Conservation (phyloP, 1,140 invertebrate species). For the Aphelenchoides avenae region DNA sequence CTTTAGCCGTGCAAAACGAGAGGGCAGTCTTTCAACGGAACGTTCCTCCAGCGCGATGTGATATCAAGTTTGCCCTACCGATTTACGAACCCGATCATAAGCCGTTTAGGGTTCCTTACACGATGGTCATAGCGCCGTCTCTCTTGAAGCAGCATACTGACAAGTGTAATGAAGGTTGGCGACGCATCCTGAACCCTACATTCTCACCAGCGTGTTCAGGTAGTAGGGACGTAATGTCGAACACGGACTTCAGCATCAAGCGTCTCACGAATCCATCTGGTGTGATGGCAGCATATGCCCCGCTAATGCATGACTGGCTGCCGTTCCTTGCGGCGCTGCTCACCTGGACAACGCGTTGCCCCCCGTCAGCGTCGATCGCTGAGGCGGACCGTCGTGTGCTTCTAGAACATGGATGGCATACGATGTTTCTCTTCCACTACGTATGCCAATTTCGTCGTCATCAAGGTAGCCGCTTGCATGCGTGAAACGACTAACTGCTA, state of each 20-base stretch:
- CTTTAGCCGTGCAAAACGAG: conserved; percentile 50
- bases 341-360: conserved; percentile 13
- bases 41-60: background rate
- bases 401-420: conserved; percentile 30
- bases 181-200: conserved; percentile 10
- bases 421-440: conserved; percentile 36
- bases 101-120: conserved; percentile 18
- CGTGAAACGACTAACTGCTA: too few relatives aligned
- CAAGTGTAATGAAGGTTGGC: background rate
- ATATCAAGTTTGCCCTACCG: background rate
- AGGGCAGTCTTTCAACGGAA: conserved; percentile 23
- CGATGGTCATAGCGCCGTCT: conserved; percentile 36
- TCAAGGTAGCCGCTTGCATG: background rate
- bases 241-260: conserved; percentile 10
- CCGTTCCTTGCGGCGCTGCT: conserved; percentile 14
- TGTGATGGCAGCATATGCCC: too few relatives aligned
- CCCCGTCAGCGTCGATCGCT: conserved; percentile 5
- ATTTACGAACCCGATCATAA: background rate
- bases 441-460: background rate
- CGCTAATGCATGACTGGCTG: conserved; percentile 17
- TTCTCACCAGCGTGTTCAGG: background rate
- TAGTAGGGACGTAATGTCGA: background rate
- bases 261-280: background rate
- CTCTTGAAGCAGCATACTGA: conserved; percentile 12
- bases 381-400: conserved; percentile 16